Conservation (phyloP, 2,113 vertebrate species). For the Cyprinodon tularosa region DNA sequence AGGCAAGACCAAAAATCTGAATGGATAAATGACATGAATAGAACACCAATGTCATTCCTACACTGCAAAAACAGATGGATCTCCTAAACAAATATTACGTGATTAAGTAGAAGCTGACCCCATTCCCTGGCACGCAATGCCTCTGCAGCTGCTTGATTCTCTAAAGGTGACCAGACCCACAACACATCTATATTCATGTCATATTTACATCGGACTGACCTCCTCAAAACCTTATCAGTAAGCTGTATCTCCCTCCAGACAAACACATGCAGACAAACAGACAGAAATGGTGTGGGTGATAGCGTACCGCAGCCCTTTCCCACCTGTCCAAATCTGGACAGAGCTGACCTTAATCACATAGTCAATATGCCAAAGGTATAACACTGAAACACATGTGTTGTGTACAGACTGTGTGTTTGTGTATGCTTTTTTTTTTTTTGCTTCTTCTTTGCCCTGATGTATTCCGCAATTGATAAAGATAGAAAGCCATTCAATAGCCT, state of each 20-base stretch:
- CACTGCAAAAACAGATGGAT: conserved; percentile 24
- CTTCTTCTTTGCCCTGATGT: conserved; percentile 2
- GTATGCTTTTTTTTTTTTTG: conserved; percentile 11
- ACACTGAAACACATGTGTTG: conserved; percentile 43
- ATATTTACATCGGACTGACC: conserved; percentile 60
- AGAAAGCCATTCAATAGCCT: conserved; percentile 12
- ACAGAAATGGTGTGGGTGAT: conserved; percentile 17
- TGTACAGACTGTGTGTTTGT: conserved; percentile 28
- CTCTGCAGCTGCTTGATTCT: conserved; percentile 30
- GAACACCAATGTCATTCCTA: neutral
- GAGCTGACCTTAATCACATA: conserved; percentile 65
- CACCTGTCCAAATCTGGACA: conserved; percentile 58
- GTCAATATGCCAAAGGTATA: conserved; percentile 63
- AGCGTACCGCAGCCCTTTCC: conserved; percentile 18
- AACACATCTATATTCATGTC: conserved; percentile 61
- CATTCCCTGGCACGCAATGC: conserved; percentile 25
- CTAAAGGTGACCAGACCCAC: conserved; percentile 26
- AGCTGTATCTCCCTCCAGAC: conserved; percentile 32
- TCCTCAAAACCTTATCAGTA: conserved; percentile 57
- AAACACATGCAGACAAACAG: conserved; percentile 35
- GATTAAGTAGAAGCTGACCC: conserved; percentile 16
- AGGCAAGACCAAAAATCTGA: conserved; percentile 29
- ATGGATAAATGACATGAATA: conserved; percentile 17
- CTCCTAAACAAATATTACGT: conserved; percentile 26
- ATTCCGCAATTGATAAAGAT: conserved; percentile 7